Conservation (phyloP, 2,113 vertebrate species). For the Proterorhinus semilunaris region DNA sequence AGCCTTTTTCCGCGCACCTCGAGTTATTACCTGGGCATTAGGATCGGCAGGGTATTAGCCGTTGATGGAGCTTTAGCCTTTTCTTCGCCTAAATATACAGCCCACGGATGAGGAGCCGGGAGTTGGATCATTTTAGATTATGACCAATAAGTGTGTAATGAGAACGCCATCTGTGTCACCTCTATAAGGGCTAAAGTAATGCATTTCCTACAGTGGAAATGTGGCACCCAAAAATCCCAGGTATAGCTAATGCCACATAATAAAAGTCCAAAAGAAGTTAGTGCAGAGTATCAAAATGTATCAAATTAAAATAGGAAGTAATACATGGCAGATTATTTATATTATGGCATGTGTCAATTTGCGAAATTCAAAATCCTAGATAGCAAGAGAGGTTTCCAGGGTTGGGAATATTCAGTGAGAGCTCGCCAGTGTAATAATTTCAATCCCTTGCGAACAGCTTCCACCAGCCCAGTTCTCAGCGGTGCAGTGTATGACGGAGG, state of each 20-base stretch:
- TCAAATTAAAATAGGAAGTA: too few relatives aligned
- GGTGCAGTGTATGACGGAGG: conserved; percentile 46
- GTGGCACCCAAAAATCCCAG: too few relatives aligned
- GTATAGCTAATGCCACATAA: too few relatives aligned
- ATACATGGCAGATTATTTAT: background rate
- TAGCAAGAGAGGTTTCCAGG: conserved; percentile 29
- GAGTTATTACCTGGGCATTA: conserved; percentile 66
- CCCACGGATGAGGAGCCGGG: conserved; percentile 46
- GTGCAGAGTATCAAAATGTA: too few relatives aligned
- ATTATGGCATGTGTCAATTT: conserved; percentile 12
- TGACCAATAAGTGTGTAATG: conserved; percentile 60
- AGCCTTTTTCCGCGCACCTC: conserved; percentile 39
- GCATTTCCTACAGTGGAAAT: conserved; percentile 12
- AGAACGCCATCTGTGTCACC: conserved; percentile 50
- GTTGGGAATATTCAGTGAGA: conserved; percentile 32
- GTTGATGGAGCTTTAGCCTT: conserved; percentile 49
- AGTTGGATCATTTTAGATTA: conserved; percentile 61
- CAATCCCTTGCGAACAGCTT: conserved; percentile 44
- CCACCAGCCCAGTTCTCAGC: conserved; percentile 45
- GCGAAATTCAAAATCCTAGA: conserved; percentile 25
- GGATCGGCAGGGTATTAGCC: conserved; percentile 55
- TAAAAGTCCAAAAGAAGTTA: too few relatives aligned
- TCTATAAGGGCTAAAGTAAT: conserved; percentile 23
- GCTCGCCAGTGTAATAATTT: conserved; percentile 43
- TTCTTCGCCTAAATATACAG: conserved; percentile 49